Percentiles rank a stretch among this genome's conserved stretches.
These are phyloP conservation scores for Paedocypris sp. DNA, from an alignment of 2,113 vertebrate species.

Conservation along the genomic window DNA sequence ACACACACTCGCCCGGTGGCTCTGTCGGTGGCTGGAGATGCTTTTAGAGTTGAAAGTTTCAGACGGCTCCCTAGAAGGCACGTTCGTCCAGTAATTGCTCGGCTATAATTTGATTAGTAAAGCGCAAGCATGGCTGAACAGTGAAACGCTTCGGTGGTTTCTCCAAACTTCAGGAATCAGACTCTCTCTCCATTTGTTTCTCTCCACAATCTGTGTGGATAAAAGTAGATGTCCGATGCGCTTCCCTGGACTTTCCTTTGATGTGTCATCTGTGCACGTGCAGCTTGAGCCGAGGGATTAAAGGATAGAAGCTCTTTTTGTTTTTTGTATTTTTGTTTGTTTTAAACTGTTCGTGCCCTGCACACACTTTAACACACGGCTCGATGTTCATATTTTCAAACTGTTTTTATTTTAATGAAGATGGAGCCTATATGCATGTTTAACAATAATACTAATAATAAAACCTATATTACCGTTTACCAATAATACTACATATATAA, in stretches of 20 bases:
- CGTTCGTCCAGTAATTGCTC: background rate
- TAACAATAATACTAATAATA: too few species aligned
- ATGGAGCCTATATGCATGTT: too few species aligned
- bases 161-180: background rate
- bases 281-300: background rate
- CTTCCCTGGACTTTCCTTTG: constrained; percentile 1
- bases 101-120: constrained; percentile 13
- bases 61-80: constrained; percentile 20
- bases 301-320: background rate
- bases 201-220: background rate
- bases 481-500: too few species aligned
- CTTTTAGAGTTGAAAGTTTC: background rate
- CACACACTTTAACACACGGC: too few species aligned
- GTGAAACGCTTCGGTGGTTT: background rate
- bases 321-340: background rate
- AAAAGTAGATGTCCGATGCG: background rate
- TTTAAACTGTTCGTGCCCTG: background rate
- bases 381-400: too few species aligned
- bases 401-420: too few species aligned
- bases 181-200: background rate
- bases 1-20: background rate
- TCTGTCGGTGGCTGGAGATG: background rate
- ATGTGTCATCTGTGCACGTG: constrained; percentile 1
- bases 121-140: background rate
- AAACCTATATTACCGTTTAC: too few species aligned